Evolutionary conservation across 2,113 vertebrate genomes (phyloP).

Genomic region (Gymnobelideus leadbeateri): DNA sequence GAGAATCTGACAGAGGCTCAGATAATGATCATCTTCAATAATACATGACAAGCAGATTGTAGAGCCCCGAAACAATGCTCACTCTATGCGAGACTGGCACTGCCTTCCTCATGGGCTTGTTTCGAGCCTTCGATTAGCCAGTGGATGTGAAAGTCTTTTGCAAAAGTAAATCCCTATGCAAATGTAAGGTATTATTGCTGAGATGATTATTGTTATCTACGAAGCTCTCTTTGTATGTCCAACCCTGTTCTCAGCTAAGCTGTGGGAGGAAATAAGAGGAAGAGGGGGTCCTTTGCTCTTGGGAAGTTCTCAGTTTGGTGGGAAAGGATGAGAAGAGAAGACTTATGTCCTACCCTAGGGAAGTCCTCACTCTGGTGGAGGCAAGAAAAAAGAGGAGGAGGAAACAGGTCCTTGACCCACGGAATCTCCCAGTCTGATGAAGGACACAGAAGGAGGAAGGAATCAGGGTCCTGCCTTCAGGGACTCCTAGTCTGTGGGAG

Average conservation of each 20-base stretch:
- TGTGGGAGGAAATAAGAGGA: background rate
- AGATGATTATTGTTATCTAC: background rate
- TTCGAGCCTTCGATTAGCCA: background rate
- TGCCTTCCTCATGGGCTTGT: background rate
- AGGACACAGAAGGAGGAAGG: background rate
- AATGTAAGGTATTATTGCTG: background rate
- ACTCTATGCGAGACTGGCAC: background rate
- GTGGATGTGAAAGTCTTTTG: background rate
- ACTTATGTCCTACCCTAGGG: background rate
- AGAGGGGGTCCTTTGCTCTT: background rate
- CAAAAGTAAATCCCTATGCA: background rate
- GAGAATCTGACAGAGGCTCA: background rate
- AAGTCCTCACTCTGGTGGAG: background rate
- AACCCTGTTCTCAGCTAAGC: background rate
- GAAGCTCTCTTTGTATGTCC: background rate
- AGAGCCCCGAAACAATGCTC: background rate
- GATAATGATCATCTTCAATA: background rate
- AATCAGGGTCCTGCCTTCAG: background rate
- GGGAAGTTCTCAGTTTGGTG: background rate
- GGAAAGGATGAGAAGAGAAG: background rate
- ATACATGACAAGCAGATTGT: background rate
- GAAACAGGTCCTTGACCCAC: background rate
- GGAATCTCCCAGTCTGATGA: background rate
- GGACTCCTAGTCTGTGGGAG: background rate
- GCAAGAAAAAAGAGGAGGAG: background rate